phyloP scores from a whole-genome alignment of 2,113 vertebrate genomes.

The Egretta garzetta region DNA sequence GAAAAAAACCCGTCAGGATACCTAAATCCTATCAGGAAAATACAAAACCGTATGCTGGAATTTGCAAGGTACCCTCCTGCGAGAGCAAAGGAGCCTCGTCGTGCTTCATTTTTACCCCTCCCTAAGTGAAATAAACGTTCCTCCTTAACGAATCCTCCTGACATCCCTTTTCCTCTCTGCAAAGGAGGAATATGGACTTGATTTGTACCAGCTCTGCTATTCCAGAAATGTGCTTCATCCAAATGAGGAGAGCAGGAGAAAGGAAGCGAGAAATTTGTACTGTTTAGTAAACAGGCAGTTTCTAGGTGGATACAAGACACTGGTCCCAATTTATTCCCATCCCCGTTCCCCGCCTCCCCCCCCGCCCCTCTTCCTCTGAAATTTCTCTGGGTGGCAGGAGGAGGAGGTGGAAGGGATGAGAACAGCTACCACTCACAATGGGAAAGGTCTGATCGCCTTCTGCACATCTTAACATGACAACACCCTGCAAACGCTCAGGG shows the following conservation, averaged over 20 bases:
- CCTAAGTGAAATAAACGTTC: not conserved
- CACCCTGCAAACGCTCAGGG: not conserved
- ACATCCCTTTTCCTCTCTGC: not conserved
- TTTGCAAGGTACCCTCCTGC: not conserved
- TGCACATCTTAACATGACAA: not conserved
- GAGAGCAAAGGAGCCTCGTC: not conserved
- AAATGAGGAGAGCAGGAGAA: not conserved
- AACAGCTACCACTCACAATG: not conserved
- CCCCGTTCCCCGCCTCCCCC: not conserved
- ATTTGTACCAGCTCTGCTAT: not conserved
- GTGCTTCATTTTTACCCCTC: not conserved
- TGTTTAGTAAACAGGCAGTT: constrained; percentile 30
- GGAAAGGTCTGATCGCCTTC: not conserved
- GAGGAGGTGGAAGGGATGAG: not conserved
- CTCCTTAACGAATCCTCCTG: not conserved
- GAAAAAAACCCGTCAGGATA: not conserved
- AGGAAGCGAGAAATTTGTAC: not conserved
- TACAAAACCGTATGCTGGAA: not conserved
- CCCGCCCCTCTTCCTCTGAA: not conserved
- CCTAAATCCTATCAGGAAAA: not conserved
- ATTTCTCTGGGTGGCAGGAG: not conserved
- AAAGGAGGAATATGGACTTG: not conserved
- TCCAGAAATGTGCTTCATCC: not conserved
- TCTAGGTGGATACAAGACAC: constrained; percentile 16
- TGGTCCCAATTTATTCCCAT: not conserved